These are phyloP conservation scores for Peromyscus maniculatus DNA, from an alignment of 2,113 vertebrate genomes.

Conservation along the genomic window DNA sequence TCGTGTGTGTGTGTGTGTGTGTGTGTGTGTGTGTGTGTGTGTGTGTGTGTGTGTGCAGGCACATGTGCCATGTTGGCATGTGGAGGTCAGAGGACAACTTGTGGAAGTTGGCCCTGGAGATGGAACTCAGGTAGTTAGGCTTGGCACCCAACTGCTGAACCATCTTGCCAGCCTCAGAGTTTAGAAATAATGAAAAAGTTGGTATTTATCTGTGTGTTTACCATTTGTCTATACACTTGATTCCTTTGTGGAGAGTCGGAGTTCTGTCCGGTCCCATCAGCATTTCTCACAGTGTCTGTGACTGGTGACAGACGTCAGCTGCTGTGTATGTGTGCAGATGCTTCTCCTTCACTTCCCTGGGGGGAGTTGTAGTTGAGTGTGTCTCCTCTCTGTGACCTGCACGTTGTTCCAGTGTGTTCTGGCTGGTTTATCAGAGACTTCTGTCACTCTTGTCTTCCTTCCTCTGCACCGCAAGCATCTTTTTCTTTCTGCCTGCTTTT, in stretches of 20 bases:
- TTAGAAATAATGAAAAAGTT: slow-evolving; percentile 23
- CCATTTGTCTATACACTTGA: background rate
- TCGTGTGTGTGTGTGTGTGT: background rate
- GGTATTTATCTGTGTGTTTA: background rate
- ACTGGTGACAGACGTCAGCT: background rate
- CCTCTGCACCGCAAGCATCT: background rate
- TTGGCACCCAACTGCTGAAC: background rate
- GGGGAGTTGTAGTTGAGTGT: background rate
- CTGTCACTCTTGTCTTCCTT: slow-evolving; percentile 6
- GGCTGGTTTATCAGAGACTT: slow-evolving; percentile 19
- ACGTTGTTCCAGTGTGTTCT: background rate
- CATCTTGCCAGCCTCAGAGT: background rate
- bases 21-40: background rate
- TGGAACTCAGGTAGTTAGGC: background rate
- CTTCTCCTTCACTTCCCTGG: background rate
- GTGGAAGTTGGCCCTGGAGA: background rate
- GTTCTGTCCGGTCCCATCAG: background rate
- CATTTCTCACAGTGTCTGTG: background rate
- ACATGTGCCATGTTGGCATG: background rate
- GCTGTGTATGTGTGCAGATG: background rate
- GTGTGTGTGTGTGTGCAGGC: background rate
- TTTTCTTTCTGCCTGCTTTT: background rate
- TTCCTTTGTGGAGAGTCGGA: background rate
- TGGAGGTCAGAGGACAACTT: background rate
- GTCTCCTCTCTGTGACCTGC: background rate